These are phyloP conservation scores for Meiosimyza platycephala DNA, from an alignment of 2,888 invertebrate species.

Conservation along the genomic window DNA sequence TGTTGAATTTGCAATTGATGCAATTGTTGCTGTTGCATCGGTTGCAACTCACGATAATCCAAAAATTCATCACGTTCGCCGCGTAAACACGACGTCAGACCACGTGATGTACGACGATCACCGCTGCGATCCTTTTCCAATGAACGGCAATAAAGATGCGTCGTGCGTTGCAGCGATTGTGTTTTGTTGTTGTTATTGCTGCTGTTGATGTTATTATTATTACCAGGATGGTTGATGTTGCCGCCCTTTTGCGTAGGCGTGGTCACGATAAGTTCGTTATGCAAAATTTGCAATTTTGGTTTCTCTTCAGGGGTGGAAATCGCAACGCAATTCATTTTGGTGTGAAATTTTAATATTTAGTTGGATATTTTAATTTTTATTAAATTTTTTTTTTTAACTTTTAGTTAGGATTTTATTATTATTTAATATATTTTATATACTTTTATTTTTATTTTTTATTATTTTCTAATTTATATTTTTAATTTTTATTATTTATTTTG, in stretches of 20 bases:
- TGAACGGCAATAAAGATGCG: slow-evolving; percentile 57
- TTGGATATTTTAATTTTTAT: slow-evolving; percentile 31
- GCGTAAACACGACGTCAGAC: slow-evolving; percentile 65
- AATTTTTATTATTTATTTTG: slow-evolving; percentile 36
- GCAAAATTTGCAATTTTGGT: slow-evolving; percentile 48
- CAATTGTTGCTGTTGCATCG: slow-evolving; percentile 43
- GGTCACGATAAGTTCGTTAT: slow-evolving; percentile 48
- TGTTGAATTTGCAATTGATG: slow-evolving; percentile 41
- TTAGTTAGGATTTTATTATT: not conserved
- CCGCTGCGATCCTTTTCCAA: slow-evolving; percentile 53
- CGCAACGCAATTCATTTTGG: slow-evolving; percentile 65
- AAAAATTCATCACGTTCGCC: slow-evolving; percentile 65
- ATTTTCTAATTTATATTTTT: slow-evolving; percentile 34
- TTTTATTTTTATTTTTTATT: slow-evolving; percentile 27
- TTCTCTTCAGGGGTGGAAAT: slow-evolving; percentile 61
- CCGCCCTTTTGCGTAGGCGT: slow-evolving; percentile 44
- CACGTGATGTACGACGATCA: slow-evolving; percentile 62
- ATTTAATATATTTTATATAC: slow-evolving; percentile 26
- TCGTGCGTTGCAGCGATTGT: slow-evolving; percentile 56
- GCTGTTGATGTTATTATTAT: slow-evolving; percentile 27
- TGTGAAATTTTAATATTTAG: slow-evolving; percentile 45
- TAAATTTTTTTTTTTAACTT: slow-evolving; percentile 13
- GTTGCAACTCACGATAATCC: slow-evolving; percentile 55
- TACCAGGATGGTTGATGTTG: slow-evolving; percentile 37
- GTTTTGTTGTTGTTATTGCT: slow-evolving; percentile 40